Base-by-base conservation (phyloP, 2,797 vertebrate species). In the Microhierax caerulescens region DNA sequence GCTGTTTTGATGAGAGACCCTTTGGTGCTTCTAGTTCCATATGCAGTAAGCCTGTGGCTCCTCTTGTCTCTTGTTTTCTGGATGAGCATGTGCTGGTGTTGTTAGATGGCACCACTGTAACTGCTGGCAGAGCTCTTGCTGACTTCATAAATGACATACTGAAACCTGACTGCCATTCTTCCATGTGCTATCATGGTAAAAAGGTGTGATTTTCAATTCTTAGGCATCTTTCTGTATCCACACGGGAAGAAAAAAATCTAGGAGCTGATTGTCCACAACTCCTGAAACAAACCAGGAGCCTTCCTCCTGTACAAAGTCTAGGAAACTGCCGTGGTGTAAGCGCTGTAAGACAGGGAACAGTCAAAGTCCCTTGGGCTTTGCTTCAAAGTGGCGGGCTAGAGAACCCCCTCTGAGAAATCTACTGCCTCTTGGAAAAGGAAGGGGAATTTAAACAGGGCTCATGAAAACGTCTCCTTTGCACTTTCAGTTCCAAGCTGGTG, bases 141-240 rank as follows among this genome's bases (percentile, higher is more conserved):
- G 25, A 24, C 36, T 90, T 77, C 70, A 65, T 61, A 57, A 64
- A 67, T 27, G 17, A 56, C 0, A 0, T 36, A 28, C 20, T 83
- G 75, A 85, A 85, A 76, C 30, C 39, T 18, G 10, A 28, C 34
- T 96, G 50, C 15, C 5, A 18, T 65, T 78, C 20, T 74, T 85
- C 50, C 23, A 15, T 20, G 20, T 0, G 0, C 13, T 87, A 80
- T 67, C 48, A 22, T 10, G 22, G 34, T 22, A 50, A 27, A 61
- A 77, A 70, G 32, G 23, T 64, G 25, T 47, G 60, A 30, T 74
- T 95, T 95, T 83, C 45, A 80, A 18, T 57, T 86, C 17, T 81
- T 79, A 14, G 23, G 30, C 9, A 11, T n/a, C 53, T 70, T 93
- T 68, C 28, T 64, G 24, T 59, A 68, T 27, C 57, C 9, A 14